Evolutionary conservation across 2,113 vertebrate genomes (phyloP).

Genomic region (Diphyllodes magnificus): DNA sequence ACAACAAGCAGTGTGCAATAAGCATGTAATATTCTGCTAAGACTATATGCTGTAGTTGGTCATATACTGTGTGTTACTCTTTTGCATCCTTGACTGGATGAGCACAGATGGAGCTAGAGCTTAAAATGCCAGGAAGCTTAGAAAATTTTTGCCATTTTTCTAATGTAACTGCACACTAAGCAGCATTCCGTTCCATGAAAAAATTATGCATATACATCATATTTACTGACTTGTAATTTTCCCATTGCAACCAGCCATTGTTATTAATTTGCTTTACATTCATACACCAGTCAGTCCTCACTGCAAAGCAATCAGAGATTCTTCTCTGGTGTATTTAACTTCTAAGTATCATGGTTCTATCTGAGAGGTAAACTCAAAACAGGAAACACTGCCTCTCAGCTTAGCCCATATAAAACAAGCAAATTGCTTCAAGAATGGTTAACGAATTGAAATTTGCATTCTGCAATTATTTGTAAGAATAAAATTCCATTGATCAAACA

Average conservation of each 20-base stretch:
- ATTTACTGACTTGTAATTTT: neutral
- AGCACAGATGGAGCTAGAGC: neutral
- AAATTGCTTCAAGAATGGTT: neutral
- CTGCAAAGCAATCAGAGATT: neutral
- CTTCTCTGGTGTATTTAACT: neutral
- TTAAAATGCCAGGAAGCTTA: constrained; percentile 1
- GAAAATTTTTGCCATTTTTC: neutral
- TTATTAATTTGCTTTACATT: neutral
- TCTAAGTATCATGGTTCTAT: neutral
- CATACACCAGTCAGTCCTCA: neutral
- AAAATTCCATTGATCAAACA: constrained; percentile 16
- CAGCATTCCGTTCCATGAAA: neutral
- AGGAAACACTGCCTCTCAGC: neutral
- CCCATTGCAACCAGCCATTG: neutral
- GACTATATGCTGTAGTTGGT: neutral
- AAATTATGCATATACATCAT: neutral
- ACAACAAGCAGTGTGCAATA: neutral
- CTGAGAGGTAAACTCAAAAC: neutral
- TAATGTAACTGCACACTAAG: neutral
- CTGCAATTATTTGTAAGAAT: constrained; percentile 8
- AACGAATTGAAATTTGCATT: constrained; percentile 6
- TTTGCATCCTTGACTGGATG: neutral
- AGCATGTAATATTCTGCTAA: neutral
- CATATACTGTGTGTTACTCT: neutral
- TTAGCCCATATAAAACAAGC: neutral